Conservation (phyloP, 2,888 invertebrate species). For the Heteromurus nitidus region DNA sequence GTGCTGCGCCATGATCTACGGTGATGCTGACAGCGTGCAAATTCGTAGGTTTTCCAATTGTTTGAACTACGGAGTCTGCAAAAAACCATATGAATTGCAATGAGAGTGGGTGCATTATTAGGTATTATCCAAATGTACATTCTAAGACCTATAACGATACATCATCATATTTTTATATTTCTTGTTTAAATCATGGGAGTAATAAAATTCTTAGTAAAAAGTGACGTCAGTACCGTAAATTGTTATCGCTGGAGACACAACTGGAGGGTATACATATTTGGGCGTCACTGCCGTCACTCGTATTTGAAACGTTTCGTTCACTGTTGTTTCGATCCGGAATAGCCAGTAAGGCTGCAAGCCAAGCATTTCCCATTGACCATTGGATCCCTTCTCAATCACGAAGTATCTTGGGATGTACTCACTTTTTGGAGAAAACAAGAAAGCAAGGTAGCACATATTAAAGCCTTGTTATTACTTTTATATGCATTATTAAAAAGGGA, state of each 20-base stretch:
- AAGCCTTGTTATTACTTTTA: no score
- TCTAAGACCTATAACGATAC: neutral
- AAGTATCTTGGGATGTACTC: slow-evolving; percentile 55
- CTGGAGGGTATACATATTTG: slow-evolving; percentile 57
- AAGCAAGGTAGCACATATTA: no score
- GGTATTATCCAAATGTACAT: no score
- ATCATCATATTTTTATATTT: neutral
- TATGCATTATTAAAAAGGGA: no score
- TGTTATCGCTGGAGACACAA: slow-evolving; percentile 37
- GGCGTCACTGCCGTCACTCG: slow-evolving; percentile 64
- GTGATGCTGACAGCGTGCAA: slow-evolving; percentile 26
- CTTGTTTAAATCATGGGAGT: no score
- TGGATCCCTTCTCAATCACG: slow-evolving; percentile 52
- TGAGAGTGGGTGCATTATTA: no score
- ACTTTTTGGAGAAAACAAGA: neutral
- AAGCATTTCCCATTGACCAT: slow-evolving; percentile 43
- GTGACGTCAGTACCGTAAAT: slow-evolving; percentile 45
- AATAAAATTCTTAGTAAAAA: no score
- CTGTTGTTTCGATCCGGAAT: slow-evolving; percentile 36
- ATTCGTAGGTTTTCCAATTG: slow-evolving; percentile 44
- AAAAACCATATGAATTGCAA: neutral
- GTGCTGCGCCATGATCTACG: slow-evolving; percentile 26
- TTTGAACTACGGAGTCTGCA: slow-evolving; percentile 12
- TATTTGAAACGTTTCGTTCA: slow-evolving; percentile 35
- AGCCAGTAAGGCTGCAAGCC: slow-evolving; percentile 54